Evolutionary conservation across 2,888 invertebrate genomes (phyloP), one percentile per base, ranked within the genome.

Genomic region (Magallana nippona): DNA sequence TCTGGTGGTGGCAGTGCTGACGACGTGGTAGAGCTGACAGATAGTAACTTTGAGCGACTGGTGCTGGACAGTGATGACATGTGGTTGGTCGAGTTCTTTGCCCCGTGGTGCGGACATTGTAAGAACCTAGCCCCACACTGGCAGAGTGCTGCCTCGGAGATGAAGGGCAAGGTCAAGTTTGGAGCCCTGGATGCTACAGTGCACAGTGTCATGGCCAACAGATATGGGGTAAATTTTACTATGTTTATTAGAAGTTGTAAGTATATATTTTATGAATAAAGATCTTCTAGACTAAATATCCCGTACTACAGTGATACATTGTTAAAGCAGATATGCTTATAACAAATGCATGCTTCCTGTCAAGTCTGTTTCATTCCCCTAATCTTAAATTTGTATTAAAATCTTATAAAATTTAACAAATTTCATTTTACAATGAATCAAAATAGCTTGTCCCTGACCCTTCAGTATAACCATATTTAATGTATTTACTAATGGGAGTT

Each of bases 11-110:
- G 71, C 71, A 81, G 79, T 88, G 91, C 62, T 93, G 87, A 94
- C 60, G 92, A 89, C 80, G 99, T 99, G 22, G 95, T 99, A 89
- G 98, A 98, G 92, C 95, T 99, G 87, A 99, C 99, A 0, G 99
- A 99, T 94, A 96, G 96, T 88, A 99, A 99, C 95, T 99, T 99
- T 94, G 97, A 98, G 88, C 96, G 97, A 94, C 94, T 97, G 83
- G 99, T 99, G 19, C 94, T 99, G 89, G 96, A 97, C 90, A 98
- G 98, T 79, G 97, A 99, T 19, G 99, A 99, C 93, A 96, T 98
- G 94, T 99, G 99, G 98, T 95, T 99, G 89, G 98, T 99, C 1
- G 99, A 99, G 95, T 99, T 99, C 95, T 99, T 96, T 94, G 99
- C 99, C 10, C 95, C 95, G 8, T 95, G 95, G 95, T 98, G 98